Evolutionary conservation across 2,797 vertebrate genomes (phyloP).

Genomic region (Anguilla megastoma): DNA sequence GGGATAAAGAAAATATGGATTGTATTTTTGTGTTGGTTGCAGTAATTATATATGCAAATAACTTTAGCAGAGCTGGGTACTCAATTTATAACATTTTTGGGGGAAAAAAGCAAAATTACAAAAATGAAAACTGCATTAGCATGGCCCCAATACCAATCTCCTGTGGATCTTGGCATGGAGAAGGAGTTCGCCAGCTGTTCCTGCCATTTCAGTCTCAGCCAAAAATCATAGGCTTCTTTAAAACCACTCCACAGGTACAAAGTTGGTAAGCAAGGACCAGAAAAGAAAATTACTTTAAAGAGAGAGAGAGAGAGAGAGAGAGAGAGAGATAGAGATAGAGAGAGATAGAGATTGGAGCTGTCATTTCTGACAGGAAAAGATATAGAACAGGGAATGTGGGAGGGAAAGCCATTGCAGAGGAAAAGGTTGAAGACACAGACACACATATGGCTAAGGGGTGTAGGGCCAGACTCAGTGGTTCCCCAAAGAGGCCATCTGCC

Average conservation of each 20-base stretch:
- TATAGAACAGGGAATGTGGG: slow-evolving; percentile 5
- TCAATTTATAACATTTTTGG: background rate
- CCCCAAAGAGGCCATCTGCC: slow-evolving; percentile 39
- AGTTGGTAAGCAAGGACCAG: slow-evolving; percentile 21
- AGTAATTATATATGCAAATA: background rate
- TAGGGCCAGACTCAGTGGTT: slow-evolving; percentile 36
- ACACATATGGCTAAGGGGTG: slow-evolving; percentile 45
- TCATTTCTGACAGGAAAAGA: background rate
- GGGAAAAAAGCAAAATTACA: background rate
- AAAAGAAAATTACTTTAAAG: no score
- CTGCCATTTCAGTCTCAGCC: slow-evolving; percentile 55
- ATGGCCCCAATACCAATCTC: slow-evolving; percentile 65
- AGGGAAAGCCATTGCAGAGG: slow-evolving; percentile 18
- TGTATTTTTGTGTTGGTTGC: background rate
- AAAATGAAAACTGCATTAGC: slow-evolving; percentile 47
- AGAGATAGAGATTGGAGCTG: background rate
- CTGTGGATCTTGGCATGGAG: slow-evolving; percentile 42
- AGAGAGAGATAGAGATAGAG: slow-evolving; percentile 6
- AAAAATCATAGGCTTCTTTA: slow-evolving; percentile 35
- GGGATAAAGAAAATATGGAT: background rate
- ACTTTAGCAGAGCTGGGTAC: background rate
- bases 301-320: no score
- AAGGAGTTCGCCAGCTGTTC: slow-evolving; percentile 53
- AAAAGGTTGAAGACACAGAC: background rate
- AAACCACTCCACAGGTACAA: background rate